A percentile compares a stretch with the other conserved stretches of the same genome.
phyloP scores from a whole-genome alignment of 2,888 invertebrate genomes.

The Drosophila monieri region DNA sequence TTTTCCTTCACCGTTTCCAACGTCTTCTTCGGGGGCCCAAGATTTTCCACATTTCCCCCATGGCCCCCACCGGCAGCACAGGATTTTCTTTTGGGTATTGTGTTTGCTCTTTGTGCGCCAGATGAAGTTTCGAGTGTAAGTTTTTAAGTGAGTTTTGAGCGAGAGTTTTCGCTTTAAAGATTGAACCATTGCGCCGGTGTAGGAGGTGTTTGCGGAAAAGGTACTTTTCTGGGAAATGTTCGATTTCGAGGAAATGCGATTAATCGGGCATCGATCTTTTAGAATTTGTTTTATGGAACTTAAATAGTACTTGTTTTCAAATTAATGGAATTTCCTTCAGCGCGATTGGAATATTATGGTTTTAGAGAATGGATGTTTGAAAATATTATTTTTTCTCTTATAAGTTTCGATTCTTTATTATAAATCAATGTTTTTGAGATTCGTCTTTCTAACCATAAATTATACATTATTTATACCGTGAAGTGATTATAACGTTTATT shows the following conservation, averaged over 20 bases:
- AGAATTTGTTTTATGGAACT: not conserved
- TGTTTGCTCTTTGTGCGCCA: slow-evolving; percentile 42
- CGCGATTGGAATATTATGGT: too few species aligned
- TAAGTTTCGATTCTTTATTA: too few species aligned
- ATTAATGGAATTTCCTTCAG: not conserved
- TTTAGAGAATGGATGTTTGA: too few species aligned
- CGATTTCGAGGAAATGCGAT: slow-evolving; percentile 13
- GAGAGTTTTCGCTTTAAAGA: slow-evolving; percentile 27
- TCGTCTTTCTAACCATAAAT: too few species aligned
- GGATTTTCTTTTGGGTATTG: slow-evolving; percentile 38
- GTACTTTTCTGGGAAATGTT: slow-evolving; percentile 4
- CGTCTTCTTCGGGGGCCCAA: slow-evolving; percentile 1
- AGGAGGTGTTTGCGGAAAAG: slow-evolving; percentile 14
- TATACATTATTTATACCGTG: too few species aligned
- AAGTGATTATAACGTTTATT: not conserved
- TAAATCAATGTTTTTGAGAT: too few species aligned
- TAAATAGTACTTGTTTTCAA: not conserved
- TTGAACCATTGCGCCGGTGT: slow-evolving; percentile 13
- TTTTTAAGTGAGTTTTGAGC: slow-evolving; percentile 35
- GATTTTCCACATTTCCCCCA: slow-evolving; percentile 12
- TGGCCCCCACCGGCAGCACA: slow-evolving; percentile 1
- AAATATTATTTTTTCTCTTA: too few species aligned
- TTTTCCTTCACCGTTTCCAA: slow-evolving; percentile 20
- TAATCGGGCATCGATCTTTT: not conserved
- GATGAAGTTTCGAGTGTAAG: slow-evolving; percentile 43